Evolutionary conservation across 2,797 vertebrate species (phyloP), one percentile per base, ranked within the genome.

Genomic region (Melanotaenia nigrans): DNA sequence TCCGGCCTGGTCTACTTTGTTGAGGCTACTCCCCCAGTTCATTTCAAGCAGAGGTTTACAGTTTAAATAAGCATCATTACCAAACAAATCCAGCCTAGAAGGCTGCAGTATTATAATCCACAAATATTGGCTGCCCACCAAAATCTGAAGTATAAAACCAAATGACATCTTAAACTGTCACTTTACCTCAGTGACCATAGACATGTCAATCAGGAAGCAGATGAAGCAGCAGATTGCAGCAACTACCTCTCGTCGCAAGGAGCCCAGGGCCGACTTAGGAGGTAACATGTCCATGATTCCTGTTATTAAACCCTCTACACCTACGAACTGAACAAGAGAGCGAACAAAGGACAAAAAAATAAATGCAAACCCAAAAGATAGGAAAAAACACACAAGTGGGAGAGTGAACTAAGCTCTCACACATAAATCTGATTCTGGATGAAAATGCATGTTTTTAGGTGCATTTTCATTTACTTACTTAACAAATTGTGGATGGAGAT

Each of bases 281-380:
- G 95, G 95, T 53, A 96, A 75, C 93, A 96, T 95, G 90, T 96
- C 95, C 89, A 96, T 92, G 73, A 96, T 91, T 77, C 95, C 95
- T 0, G 95, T 96, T 77, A 96, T 94, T 65, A 96, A 93, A 78
- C 95, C 95, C 83, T 96, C 95, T 3, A 96, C 95, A 20, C 95
- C 95, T 9, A 96, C 95, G 84, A 96, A 96, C 95, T 96, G 88
- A 69, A 69, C 66, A 68, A 18, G 0, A 69, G 8, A 79, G 60
- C 28, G 33, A 53, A 68, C 20, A 78, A 9, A 12, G 25, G 63
- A 28, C 13, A 2, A 18, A 30, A 5, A 38, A 18, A 18, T 57
- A 30, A 71, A 20, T 49, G 9, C 65, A 13, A 35, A 11, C 24
- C 35, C 11, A 36, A 45, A n/a, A 65, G 4, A 65, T 14, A 66